Evolutionary conservation across 1,140 invertebrate species (phyloP), one percentile per base, ranked within the genome.

Genomic region (Melipona quadrifasciata): DNA sequence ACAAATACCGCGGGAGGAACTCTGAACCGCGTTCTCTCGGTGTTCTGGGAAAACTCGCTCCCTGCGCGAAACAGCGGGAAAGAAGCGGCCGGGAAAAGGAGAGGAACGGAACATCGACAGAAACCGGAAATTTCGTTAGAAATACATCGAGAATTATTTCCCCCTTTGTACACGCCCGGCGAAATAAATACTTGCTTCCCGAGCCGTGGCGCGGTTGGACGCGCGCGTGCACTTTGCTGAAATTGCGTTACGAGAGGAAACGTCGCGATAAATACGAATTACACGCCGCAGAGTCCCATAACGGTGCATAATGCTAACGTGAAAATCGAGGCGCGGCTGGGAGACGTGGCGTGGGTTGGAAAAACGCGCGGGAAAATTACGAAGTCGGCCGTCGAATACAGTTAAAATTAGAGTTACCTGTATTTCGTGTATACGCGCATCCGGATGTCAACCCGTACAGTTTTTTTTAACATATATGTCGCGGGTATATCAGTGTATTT

Each of bases 181-280:
- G 51, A 47, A 70, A 80, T 80, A 57, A 57, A 80, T 57, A 19
- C 24, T 39, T 19, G 27, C 51, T 53, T 34, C 14, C 51, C 34
- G 1, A 24, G 57, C 57, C 57, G 57, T 2, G 12, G 24, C 53
- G 31, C 31, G 31, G 31, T 31, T 2, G 77, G 51, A 19, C 51
- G n/a, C 27, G 12, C 21, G 65, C 17, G 4, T 27, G 53, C 53
- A n/a, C 19, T 71, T 58, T 19, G 12, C 27, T 61, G 24, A 34
- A 65, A 82, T 82, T 61, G 31, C 47, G 16, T 75, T 55, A 16
- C 71, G 16, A 19, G 58, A 39, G 53, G 53, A 31, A 64, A 55
- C 27, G 47, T 65, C 27, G 72, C 58, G 19, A 55, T 82, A 82
- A 82, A 76, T 76, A 74, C 71, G 27, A 51, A 64, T 74, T 81